A percentile compares a stretch with the other conserved stretches of the same genome.
phyloP scores from a whole-genome alignment of 2,888 invertebrate genomes.

The Epicampocera succincta region DNA sequence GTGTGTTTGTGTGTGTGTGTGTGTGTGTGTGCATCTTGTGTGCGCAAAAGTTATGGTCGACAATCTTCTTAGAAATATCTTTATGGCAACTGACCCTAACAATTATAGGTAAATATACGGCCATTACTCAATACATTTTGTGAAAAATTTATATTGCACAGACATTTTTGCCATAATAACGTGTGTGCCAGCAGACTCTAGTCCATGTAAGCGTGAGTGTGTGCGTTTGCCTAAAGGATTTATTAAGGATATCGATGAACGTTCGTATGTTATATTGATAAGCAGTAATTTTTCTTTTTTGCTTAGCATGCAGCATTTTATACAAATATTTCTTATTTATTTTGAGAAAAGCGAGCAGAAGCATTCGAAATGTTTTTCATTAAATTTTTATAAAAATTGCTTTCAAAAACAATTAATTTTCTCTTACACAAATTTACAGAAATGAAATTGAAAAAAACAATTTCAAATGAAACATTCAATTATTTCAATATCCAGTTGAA shows the following conservation, averaged over 20 bases:
- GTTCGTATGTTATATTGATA: too few species aligned
- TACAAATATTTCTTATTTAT: too few species aligned
- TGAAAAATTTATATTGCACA: too few species aligned
- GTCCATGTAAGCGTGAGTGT: too few species aligned
- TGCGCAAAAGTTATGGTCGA: too few species aligned
- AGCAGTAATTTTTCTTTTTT: too few species aligned
- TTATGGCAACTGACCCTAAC: constrained; percentile 51
- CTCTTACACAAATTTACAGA: background rate
- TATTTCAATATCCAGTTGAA: background rate
- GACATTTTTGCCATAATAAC: too few species aligned
- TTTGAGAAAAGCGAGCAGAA: background rate
- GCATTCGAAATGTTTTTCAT: background rate
- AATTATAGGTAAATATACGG: constrained; percentile 42
- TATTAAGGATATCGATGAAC: too few species aligned
- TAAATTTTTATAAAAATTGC: constrained; percentile 42
- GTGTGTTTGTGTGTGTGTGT: background rate
- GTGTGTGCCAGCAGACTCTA: too few species aligned
- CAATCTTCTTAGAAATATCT: background rate
- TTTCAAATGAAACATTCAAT: background rate
- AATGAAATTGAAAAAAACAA: background rate
- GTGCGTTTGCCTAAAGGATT: too few species aligned
- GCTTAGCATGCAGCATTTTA: too few species aligned
- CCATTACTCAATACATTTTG: constrained; percentile 47
- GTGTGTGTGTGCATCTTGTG: background rate
- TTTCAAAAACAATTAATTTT: background rate